phyloP scores from a whole-genome alignment of 2,888 invertebrate species.

The Notocelia uddmanniana region DNA sequence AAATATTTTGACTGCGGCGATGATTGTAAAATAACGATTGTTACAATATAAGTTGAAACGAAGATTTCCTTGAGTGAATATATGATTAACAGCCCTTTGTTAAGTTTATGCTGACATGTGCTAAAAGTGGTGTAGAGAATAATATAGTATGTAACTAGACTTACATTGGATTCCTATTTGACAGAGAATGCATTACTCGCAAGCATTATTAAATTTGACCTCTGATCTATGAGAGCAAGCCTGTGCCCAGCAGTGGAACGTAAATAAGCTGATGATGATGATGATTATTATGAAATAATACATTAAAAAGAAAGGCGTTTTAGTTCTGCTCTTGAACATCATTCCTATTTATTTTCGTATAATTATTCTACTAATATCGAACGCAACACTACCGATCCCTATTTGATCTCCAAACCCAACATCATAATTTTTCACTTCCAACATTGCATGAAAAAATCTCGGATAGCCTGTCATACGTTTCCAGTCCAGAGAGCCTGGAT shows the following conservation, averaged over 20 bases:
- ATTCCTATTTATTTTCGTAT: neutral
- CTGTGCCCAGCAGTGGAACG: too few species aligned
- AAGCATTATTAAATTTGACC: too few species aligned
- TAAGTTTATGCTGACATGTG: neutral
- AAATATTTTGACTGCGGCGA: neutral
- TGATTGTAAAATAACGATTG: neutral
- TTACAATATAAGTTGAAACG: neutral
- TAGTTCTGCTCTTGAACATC: neutral
- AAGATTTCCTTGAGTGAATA: neutral
- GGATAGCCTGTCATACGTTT: conserved; percentile 65
- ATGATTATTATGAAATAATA: too few species aligned
- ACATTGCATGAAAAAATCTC: conserved; percentile 30
- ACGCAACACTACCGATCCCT: neutral
- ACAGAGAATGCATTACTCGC: too few species aligned
- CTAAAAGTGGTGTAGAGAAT: neutral
- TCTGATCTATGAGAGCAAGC: too few species aligned
- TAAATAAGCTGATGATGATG: too few species aligned
- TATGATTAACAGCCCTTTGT: neutral
- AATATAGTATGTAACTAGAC: too few species aligned
- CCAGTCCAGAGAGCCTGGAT: conserved; percentile 70
- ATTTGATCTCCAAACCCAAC: conserved; percentile 3
- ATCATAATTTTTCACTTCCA: conserved; percentile 29
- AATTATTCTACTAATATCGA: neutral
- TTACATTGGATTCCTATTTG: too few species aligned
- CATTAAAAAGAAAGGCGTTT: too few species aligned